These are phyloP conservation scores for Hydrochoerus hydrochaeris DNA, from an alignment of 2,113 vertebrate genomes.

Conservation along the genomic window DNA sequence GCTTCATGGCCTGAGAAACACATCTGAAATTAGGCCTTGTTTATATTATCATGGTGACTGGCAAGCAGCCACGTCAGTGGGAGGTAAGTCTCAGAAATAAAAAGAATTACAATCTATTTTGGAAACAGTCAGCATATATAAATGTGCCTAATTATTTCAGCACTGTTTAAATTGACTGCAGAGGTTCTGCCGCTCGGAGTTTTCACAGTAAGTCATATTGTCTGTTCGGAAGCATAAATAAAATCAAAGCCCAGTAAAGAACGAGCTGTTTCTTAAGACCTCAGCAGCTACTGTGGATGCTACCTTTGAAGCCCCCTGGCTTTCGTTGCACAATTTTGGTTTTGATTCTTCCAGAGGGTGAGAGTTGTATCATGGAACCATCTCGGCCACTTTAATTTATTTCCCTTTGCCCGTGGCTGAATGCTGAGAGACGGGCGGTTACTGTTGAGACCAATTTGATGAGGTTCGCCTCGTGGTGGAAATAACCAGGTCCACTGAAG, in stretches of 20 bases:
- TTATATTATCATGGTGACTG: slow-evolving; percentile 28
- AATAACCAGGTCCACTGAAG: neutral
- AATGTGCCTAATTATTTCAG: neutral
- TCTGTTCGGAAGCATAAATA: neutral
- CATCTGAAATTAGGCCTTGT: slow-evolving; percentile 50
- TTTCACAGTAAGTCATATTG: neutral
- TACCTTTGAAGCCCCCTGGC: neutral
- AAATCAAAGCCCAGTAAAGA: neutral
- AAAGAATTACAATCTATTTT: slow-evolving; percentile 26
- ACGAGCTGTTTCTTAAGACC: neutral
- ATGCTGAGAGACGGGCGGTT: neutral
- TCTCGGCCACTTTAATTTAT: neutral
- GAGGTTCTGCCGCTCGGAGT: neutral
- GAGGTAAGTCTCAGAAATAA: slow-evolving; percentile 23
- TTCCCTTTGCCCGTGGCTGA: neutral
- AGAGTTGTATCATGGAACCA: neutral
- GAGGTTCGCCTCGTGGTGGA: neutral
- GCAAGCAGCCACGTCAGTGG: slow-evolving; percentile 41
- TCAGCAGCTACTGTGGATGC: neutral
- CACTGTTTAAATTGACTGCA: neutral
- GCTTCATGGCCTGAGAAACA: neutral
- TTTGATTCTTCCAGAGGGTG: neutral
- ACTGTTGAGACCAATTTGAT: neutral
- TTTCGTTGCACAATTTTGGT: neutral
- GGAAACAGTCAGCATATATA: neutral